These are phyloP conservation scores for Crypturellus undulatus DNA, from an alignment of 2,113 vertebrate species.

Conservation along the genomic window DNA sequence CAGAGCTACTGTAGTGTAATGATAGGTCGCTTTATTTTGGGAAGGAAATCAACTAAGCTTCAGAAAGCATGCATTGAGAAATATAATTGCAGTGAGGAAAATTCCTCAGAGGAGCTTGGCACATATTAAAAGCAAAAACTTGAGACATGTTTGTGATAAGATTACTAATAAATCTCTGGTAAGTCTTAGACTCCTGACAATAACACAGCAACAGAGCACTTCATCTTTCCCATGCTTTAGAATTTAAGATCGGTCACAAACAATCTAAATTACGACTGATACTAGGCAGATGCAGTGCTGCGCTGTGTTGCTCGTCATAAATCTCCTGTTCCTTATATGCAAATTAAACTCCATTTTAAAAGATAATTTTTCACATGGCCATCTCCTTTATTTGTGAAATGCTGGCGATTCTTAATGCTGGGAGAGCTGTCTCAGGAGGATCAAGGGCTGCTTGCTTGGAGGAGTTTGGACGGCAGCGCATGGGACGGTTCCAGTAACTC, in stretches of 20 bases:
- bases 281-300: constrained; percentile 83
- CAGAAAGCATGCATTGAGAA: constrained; percentile 84
- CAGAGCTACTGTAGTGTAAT: constrained; percentile 77
- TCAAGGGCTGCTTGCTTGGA: constrained; percentile 6
- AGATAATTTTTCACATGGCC: constrained; percentile 90
- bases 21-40: constrained; percentile 90
- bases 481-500: constrained; percentile 36
- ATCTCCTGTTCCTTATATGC: constrained; percentile 91
- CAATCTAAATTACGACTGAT: constrained; percentile 89
- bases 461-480: neutral
- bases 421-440: constrained; percentile 17
- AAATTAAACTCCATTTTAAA: constrained; percentile 93
- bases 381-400: constrained; percentile 81
- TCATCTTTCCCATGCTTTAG: constrained; percentile 88
- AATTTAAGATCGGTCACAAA: constrained; percentile 93
- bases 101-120: constrained; percentile 89
- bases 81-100: constrained; percentile 87
- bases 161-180: constrained; percentile 92
- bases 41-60: constrained; percentile 86
- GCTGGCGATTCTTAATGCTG: constrained; percentile 70
- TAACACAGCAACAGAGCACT: constrained; percentile 86
- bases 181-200: constrained; percentile 90
- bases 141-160: constrained; percentile 95
- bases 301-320: constrained; percentile 81
- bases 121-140: constrained; percentile 93